Evolutionary conservation across 2,797 vertebrate species (phyloP), one percentile per base, ranked within the genome.

Genomic region (Acanthornis magna): DNA sequence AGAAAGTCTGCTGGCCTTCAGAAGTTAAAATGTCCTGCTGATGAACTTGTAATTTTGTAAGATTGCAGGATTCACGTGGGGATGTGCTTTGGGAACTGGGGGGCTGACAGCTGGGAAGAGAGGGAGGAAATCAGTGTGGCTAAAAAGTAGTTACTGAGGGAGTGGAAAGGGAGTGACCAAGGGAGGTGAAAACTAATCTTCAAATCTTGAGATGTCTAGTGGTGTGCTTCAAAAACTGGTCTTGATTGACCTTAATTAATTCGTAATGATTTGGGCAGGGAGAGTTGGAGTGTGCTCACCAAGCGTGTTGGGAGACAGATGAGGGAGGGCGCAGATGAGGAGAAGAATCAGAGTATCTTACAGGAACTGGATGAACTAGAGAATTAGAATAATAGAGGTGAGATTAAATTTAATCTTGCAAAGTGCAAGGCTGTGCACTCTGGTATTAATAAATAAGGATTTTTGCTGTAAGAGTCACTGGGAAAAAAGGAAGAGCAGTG

Each of bases 401-500:
- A 60, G 47, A 78, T 62, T 88, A 77, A 83, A 92, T 89, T 88
- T 76, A 85, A 86, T 95, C 73, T 88, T 66, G 51, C 5, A 12
- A 78, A 95, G 79, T 91, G 75, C 68, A 57, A 85, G 58, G 78
- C 50, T 45, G 1, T n/a, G 19, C 68, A 40, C 57, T 85, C 57
- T 36, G 30, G 4, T 89, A 53, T 80, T 93, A 92, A 83, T 77
- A 96, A 93, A 77, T 80, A 85, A 58, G 42, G 62, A 58, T 61
- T 73, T 90, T 72, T 90, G 27, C 76, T 75, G 20, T 63, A 60
- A 48, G 30, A 65, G 40, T 90, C n/a, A 30, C 32, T 40, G 43
- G 38, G 50, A 80, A 78, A 67, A 84, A 42, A 75, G 61, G 34
- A 72, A 27, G 36, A 88, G 22, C 27, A n/a, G 23, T 45, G 85